Conservation (phyloP, 2,888 invertebrate species). For the Xestia ashworthii region DNA sequence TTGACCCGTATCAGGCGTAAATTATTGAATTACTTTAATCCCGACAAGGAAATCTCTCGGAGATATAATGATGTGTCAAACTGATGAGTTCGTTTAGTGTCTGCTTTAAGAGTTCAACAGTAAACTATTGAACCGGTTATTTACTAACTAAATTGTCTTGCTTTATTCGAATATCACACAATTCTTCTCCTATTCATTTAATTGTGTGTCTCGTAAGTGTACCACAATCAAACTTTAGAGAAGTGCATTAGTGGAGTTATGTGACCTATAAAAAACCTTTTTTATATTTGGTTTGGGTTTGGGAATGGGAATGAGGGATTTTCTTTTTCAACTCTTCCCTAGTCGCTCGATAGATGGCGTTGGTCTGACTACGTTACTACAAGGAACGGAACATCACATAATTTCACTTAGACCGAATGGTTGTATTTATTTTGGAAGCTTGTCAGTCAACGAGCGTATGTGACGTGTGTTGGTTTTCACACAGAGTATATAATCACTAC, state of each 20-base stretch:
- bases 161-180: background rate
- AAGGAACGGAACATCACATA: no score
- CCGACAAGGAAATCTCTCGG: constrained; percentile 70
- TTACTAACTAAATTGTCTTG: background rate
- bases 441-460: no score
- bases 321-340: no score
- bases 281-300: background rate
- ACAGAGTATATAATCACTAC: no score
- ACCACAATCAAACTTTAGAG: background rate
- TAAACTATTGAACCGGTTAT: background rate
- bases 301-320: no score
- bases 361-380: no score
- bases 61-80: constrained; percentile 79
- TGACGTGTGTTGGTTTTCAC: no score
- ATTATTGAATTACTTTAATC: constrained; percentile 70
- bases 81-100: constrained; percentile 52
- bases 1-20: constrained; percentile 66
- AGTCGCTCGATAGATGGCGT: no score
- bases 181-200: background rate
- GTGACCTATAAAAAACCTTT: constrained; percentile 43
- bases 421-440: no score
- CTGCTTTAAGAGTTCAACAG: constrained; percentile 8
- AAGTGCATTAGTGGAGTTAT: background rate
- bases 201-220: background rate
- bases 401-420: no score